Conservation (phyloP, 2,797 vertebrate genomes). For the Dicrostonyx torquatus region DNA sequence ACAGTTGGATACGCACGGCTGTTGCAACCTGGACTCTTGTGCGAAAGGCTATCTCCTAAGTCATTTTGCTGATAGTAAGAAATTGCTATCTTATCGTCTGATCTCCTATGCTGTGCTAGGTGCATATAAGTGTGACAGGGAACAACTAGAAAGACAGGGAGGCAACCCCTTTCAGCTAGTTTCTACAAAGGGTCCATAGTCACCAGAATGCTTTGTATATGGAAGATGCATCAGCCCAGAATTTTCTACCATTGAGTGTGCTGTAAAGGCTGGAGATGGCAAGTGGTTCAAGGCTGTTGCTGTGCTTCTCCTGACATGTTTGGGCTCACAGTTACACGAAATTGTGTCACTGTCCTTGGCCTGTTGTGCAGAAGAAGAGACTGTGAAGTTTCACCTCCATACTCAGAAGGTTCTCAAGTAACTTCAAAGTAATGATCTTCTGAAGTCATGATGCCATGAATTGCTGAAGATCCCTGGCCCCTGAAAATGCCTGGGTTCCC, state of each 20-base stretch:
- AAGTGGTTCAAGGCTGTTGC: not conserved
- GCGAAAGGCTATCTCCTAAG: not conserved
- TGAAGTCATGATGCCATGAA: not conserved
- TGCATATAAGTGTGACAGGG: not conserved
- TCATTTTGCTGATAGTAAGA: no score
- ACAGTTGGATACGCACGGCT: not conserved
- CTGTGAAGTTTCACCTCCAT: not conserved
- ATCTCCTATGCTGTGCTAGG: not conserved
- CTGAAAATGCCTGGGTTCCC: not conserved
- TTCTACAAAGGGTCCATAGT: not conserved
- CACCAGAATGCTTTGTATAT: not conserved
- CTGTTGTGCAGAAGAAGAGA: not conserved
- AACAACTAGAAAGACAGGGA: not conserved
- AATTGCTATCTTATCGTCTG: not conserved
- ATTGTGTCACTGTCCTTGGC: not conserved
- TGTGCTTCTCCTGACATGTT: not conserved
- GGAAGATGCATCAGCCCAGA: not conserved
- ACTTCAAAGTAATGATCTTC: not conserved
- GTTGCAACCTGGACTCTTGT: not conserved
- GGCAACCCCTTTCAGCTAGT: not conserved
- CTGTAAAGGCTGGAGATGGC: no score
- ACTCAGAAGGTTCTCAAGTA: not conserved
- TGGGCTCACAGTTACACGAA: not conserved
- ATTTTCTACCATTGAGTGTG: not conserved
- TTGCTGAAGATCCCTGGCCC: not conserved